Percentiles rank a stretch among this genome's conserved stretches.
Evolutionary conservation across 2,888 invertebrate species (phyloP).

Genomic region (Latrodectus elegans): DNA sequence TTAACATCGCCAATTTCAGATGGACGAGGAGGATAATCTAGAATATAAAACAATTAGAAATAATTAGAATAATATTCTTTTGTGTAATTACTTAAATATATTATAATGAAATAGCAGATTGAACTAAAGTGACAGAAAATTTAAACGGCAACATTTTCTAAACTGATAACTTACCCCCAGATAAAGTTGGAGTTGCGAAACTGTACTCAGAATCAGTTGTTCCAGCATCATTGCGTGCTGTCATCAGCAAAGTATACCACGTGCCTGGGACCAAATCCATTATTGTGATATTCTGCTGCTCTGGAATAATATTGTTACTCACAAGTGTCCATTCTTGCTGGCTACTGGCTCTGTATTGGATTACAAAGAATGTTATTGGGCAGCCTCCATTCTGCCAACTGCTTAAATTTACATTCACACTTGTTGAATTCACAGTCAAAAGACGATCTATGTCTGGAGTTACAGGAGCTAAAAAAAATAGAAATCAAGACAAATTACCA

Average conservation of each 20-base stretch:
- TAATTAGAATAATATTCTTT: too few species aligned
- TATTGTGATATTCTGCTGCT: slow-evolving; percentile 68
- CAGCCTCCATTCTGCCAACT: slow-evolving; percentile 97
- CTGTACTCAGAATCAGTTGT: slow-evolving; percentile 95
- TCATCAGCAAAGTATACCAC: slow-evolving; percentile 93
- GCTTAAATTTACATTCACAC: slow-evolving; percentile 90
- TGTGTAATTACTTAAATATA: too few species aligned
- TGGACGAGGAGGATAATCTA: slow-evolving; percentile 38
- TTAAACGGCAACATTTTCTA: too few species aligned
- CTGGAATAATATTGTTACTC: slow-evolving; percentile 91
- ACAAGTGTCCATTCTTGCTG: slow-evolving; percentile 90
- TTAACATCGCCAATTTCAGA: slow-evolving; percentile 6
- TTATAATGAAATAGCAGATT: too few species aligned
- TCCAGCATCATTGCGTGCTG: slow-evolving; percentile 89
- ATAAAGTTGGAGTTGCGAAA: slow-evolving; percentile 93
- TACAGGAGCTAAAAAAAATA: slow-evolving; percentile 75
- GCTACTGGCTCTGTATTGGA: slow-evolving; percentile 81
- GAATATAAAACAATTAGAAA: not conserved
- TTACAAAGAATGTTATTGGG: slow-evolving; percentile 94
- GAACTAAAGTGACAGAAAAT: too few species aligned
- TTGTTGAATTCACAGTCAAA: slow-evolving; percentile 93
- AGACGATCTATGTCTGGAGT: slow-evolving; percentile 92
- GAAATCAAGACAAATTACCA: too few species aligned
- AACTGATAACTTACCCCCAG: slow-evolving; percentile 78
- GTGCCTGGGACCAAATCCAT: slow-evolving; percentile 91